Evolutionary conservation across 2,888 invertebrate species (phyloP).

Genomic region (Reticulitermes lucifugus): DNA sequence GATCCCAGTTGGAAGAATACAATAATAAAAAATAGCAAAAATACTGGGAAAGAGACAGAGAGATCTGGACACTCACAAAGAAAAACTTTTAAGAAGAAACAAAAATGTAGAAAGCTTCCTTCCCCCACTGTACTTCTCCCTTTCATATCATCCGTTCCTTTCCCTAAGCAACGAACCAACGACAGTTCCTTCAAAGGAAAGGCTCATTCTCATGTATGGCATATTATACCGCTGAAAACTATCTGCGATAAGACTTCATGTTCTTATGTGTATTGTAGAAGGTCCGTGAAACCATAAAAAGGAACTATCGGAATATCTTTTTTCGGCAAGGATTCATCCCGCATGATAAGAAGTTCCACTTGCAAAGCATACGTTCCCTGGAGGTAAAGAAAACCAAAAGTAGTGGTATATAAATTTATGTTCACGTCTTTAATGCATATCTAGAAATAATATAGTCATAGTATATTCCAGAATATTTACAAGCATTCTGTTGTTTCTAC

Average conservation of each 20-base stretch:
- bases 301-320: not conserved
- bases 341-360: not conserved
- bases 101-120: slow-evolving; percentile 31
- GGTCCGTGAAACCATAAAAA: slow-evolving; percentile 18
- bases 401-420: not conserved
- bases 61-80: slow-evolving; percentile 11
- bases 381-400: not conserved
- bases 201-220: slow-evolving; percentile 28
- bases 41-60: not conserved
- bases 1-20: slow-evolving; percentile 40
- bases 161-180: slow-evolving; percentile 7
- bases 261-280: slow-evolving; percentile 23
- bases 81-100: slow-evolving; percentile 31
- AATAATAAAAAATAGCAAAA: slow-evolving; percentile 36
- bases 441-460: no score
- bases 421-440: no score
- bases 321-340: not conserved
- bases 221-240: slow-evolving; percentile 17
- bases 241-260: slow-evolving; percentile 15
- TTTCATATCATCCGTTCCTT: slow-evolving; percentile 31
- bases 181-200: slow-evolving; percentile 17
- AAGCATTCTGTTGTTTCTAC: no score
- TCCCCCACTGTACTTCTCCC: not conserved
- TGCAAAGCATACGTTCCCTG: not conserved
- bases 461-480: no score